Evolutionary conservation across 2,888 invertebrate species (phyloP).

Genomic region (Epinotia brunnichana): DNA sequence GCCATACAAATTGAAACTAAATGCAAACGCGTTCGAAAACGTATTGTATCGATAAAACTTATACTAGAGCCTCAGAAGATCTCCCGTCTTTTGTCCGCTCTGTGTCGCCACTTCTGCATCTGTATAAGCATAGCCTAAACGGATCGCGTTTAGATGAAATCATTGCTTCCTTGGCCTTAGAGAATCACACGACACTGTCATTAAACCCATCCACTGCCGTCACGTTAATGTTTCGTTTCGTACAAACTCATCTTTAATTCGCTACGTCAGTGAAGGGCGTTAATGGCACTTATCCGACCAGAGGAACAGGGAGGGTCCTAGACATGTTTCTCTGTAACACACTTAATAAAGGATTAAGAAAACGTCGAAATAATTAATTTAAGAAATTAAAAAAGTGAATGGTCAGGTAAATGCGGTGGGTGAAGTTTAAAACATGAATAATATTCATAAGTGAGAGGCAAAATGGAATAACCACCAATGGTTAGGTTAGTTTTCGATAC

Average conservation of each 20-base stretch:
- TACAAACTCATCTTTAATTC: neutral
- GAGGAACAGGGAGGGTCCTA: neutral
- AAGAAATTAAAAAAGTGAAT: neutral
- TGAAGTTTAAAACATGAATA: conserved; percentile 5
- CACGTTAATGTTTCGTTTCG: neutral
- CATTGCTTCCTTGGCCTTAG: neutral
- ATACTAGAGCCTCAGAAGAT: too few relatives aligned
- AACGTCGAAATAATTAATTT: neutral
- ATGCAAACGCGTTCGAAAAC: too few relatives aligned
- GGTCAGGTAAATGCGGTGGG: neutral
- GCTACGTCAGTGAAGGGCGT: neutral
- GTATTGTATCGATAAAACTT: too few relatives aligned
- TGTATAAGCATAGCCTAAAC: neutral
- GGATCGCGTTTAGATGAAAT: neutral
- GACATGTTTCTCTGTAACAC: too few relatives aligned
- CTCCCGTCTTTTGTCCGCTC: neutral
- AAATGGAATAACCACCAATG: conserved; percentile 15
- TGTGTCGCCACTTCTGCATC: neutral
- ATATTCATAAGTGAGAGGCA: conserved; percentile 9
- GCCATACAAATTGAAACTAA: too few relatives aligned
- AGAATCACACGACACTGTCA: neutral
- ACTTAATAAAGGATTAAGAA: too few relatives aligned
- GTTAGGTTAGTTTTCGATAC: conserved; percentile 6
- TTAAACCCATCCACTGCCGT: neutral
- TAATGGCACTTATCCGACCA: neutral